Evolutionary conservation across 2,797 vertebrate genomes (phyloP), one percentile per base, ranked within the genome.

Genomic region (Gymnopithys bicolor): DNA sequence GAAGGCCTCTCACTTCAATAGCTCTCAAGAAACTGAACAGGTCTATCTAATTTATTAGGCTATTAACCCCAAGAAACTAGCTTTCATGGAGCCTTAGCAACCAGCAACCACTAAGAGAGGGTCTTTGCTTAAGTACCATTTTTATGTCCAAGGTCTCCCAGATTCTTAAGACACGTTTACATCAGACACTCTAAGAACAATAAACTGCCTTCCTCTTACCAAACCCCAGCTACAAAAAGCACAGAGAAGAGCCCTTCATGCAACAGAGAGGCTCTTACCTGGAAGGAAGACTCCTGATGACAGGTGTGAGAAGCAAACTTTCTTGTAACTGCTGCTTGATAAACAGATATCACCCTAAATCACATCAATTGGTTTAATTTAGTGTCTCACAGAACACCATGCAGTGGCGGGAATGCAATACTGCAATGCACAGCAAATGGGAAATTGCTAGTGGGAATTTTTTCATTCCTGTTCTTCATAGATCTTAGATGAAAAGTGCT

Each of bases 311-410:
- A 94, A 77, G 41, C 32, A 92, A 80, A 92, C 28, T 66, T 46
- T 66, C 53, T 43, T n/a, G 58, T 69, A 51, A 52, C 51, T 85
- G 39, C 59, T 71, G 33, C 46, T 93, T 83, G n/a, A 63, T 85
- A 83, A 93, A 76, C 30, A 91, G 35, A 56, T 41, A 75, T 64
- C 49, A 71, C 15, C 35, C 46, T 80, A 83, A 89, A 89, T 77
- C 64, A n/a, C 46, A 48, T 77, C 77, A 77, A 92, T 87, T 89
- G 63, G 45, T 55, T 83, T 90, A 79, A 93, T 91, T 87, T 88
- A 86, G 62, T 71, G 55, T 81, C 33, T 85, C 13, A 3, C 19
- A 46, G 25, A 90, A 68, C 53, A 56, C 35, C 52, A 32, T 45
- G 12, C 27, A 73, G 70, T 41, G 56, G 56, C 49, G 92, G 56